phyloP scores from a whole-genome alignment of 92 coral and sea anemone genomes.

The Muricea muricata region DNA sequence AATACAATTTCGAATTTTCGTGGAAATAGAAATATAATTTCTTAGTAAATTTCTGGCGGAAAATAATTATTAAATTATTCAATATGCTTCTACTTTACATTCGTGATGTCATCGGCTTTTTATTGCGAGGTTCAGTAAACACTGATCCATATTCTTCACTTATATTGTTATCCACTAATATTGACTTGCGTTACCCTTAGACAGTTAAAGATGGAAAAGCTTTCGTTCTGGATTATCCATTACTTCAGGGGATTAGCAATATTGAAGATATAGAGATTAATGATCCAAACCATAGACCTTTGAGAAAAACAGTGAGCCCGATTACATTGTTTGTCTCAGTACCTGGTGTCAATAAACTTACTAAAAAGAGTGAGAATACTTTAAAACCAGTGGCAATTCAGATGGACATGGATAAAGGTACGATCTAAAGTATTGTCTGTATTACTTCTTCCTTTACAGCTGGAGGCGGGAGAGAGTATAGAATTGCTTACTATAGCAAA shows the following conservation, averaged over 20 bases:
- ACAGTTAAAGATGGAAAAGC: conserved; percentile 60
- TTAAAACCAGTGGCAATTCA: conserved; percentile 79
- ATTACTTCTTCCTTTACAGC: not conserved
- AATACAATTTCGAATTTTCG: too few species aligned
- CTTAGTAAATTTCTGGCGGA: too few species aligned
- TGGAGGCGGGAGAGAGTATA: not conserved
- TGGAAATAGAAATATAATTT: too few species aligned
- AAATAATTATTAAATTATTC: too few species aligned
- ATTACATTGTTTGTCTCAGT: conserved; percentile 73
- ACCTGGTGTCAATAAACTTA: not conserved
- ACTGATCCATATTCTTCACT: too few species aligned
- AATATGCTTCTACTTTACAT: too few species aligned
- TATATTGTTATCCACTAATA: too few species aligned
- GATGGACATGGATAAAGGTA: conserved; percentile 70
- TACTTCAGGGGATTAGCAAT: conserved; percentile 66
- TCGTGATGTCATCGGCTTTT: too few species aligned
- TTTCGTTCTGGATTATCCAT: conserved; percentile 65
- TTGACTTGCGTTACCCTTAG: not conserved
- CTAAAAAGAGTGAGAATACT: conserved; percentile 21
- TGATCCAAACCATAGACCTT: conserved; percentile 50
- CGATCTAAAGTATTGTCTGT: not conserved
- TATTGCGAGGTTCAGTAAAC: too few species aligned
- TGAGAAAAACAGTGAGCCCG: conserved; percentile 77
- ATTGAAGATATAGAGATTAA: conserved; percentile 73
- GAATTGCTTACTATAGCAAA: too few species aligned